Evolutionary conservation across 1,140 invertebrate genomes (phyloP).

Genomic region (Drosophila rhopaloa): DNA sequence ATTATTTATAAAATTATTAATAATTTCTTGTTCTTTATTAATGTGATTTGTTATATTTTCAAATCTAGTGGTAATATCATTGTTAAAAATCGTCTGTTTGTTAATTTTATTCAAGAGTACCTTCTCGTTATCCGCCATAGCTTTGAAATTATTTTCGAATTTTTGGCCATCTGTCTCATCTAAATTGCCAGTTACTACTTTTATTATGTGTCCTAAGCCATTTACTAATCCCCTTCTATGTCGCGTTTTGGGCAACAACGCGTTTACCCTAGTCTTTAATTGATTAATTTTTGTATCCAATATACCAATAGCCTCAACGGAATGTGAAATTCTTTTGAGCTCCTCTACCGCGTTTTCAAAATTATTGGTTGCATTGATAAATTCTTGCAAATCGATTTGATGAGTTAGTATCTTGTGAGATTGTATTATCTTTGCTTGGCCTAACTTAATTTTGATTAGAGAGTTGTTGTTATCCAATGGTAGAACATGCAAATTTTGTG

Average conservation of each 20-base stretch:
- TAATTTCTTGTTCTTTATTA: neutral
- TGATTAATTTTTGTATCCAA: neutral
- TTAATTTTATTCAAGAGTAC: neutral
- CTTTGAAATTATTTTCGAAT: neutral
- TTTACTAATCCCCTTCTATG: neutral
- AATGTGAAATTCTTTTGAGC: neutral
- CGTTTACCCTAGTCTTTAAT: neutral
- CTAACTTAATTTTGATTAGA: neutral
- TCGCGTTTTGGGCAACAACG: neutral
- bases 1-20: conserved; percentile 1
- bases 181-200: neutral
- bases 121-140: neutral
- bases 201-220: neutral
- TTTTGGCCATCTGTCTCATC: neutral
- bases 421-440: neutral
- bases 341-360: neutral
- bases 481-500: too few relatives aligned
- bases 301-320: conserved; percentile 1
- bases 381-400: neutral
- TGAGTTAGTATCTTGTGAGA: neutral
- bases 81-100: neutral
- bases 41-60: neutral
- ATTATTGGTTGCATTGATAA: neutral
- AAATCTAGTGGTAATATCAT: neutral
- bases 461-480: too few relatives aligned